phyloP scores from a whole-genome alignment of 2,888 invertebrate genomes.

The Stratiomys singularior region DNA sequence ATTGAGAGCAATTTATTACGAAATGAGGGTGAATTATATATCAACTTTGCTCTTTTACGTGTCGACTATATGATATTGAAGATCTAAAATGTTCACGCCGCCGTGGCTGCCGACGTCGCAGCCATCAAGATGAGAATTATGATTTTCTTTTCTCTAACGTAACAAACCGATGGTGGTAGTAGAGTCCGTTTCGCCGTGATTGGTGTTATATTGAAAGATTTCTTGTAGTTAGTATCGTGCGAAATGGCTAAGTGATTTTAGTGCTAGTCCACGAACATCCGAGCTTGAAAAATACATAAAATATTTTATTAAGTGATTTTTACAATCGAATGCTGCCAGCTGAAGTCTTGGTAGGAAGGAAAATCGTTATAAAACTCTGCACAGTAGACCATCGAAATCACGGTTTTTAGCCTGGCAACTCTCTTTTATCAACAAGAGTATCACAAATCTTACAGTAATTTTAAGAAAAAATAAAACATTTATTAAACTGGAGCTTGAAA shows the following conservation, averaged over 20 bases:
- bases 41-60: conserved; percentile 53
- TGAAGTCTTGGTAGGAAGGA: too few relatives aligned
- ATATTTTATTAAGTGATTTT: too few relatives aligned
- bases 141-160: conserved; percentile 14
- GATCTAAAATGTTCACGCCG: conserved; percentile 49
- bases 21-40: conserved; percentile 67
- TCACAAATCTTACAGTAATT: too few relatives aligned
- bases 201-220: too few relatives aligned
- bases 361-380: too few relatives aligned
- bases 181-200: too few relatives aligned
- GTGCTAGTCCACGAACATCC: neutral
- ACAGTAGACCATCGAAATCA: too few relatives aligned
- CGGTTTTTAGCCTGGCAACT: too few relatives aligned
- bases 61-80: conserved; percentile 31
- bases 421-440: too few relatives aligned
- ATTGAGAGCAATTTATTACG: conserved; percentile 67
- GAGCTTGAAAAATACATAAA: too few relatives aligned
- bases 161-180: too few relatives aligned
- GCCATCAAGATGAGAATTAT: conserved; percentile 12
- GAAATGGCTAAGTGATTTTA: conserved; percentile 11
- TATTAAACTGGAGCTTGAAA: conserved; percentile 22
- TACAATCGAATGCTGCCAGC: too few relatives aligned
- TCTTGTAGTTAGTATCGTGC: neutral
- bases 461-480: neutral
- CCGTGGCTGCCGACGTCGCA: neutral